Evolutionary conservation across 2,797 vertebrate species (phyloP), one percentile per base, ranked within the genome.

Genomic region (Micrastur ruficollis): DNA sequence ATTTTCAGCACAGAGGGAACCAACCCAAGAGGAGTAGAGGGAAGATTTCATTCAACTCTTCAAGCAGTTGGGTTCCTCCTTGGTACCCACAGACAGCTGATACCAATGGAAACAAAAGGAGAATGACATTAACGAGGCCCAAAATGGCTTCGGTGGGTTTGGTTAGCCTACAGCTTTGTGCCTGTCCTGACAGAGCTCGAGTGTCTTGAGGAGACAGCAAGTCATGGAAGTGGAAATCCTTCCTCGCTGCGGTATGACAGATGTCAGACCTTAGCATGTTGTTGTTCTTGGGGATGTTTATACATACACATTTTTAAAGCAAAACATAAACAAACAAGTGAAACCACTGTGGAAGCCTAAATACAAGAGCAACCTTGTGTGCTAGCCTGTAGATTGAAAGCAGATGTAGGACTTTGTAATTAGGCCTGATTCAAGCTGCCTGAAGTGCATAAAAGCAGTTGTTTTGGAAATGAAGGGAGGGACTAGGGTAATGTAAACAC

Each of bases 351-450:
- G 81, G 42, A 93, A 97, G 91, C 32, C 85, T 66, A 81, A 76
- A 93, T 46, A 96, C 89, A 97, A 97, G 81, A 81, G 81, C 74
- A 95, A 97, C 95, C 89, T 95, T 97, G 88, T 98, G 83, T 90
- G 94, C 81, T 96, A 65, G 89, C 67, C 92, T 68, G 31, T 52
- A 96, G 97, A 98, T 98, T 98, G 97, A 97, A 98, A 98, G 97
- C 98, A 98, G 98, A 98, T 98, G 98, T 95, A 97, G 95, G 97
- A 80, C 93, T 96, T 93, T 47, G 95, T 97, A 98, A 98, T 98
- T 98, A 98, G 76, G 89, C 87, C 94, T 89, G 95, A 96, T 97
- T 97, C 22, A 90, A 91, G 81, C 94, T 93, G 92, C 95, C 95
- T 94, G 90, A 92, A 93, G 90, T 83, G 83, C 96, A 97, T 88